Base-by-base conservation (phyloP, 2,888 invertebrate species). In the Agrotis exclamationis region DNA sequence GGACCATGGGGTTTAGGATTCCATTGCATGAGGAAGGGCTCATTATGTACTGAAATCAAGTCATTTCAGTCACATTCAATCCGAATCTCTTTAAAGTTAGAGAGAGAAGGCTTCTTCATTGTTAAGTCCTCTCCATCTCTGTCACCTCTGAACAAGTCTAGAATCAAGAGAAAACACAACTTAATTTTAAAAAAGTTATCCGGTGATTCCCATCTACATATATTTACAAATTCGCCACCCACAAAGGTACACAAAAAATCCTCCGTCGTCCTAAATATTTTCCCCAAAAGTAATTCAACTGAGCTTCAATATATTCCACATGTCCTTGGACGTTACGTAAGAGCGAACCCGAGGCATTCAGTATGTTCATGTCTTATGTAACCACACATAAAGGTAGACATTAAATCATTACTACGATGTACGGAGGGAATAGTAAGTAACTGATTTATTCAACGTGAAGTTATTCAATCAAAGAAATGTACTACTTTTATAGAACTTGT, bases 291-390 rank as follows among this genome's bases (percentile, higher is more conserved):
- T 58, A 76, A 79, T 73, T 70, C 54, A 62, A 59, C 66, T 63
- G 39, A 47, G 63, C 53, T 63, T 68, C 65, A 63, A 70, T 79
- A 72, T 57, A 76, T 70, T 56, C 13, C 50, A 59, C n/a, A 56
- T 70, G 66, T 67, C 76, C 59, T 79, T 68, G 73, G 70, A 16
- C 11, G 18, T 79, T 80, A 64, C 33, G 47, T 48, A 76, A 80
- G 48, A 68, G 20, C 47, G 24, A 67, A 58, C 63, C 59, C 44
- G 39, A 56, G 39, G n/a, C 20, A 75, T 63, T 68, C 67, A 76
- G 54, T 53, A 50, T 59, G 57, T 71, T 69, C 69, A 56, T 53
- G 16, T 69, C 39, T 82, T 75, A 72, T 59, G 54, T 82, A 74
- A 82, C 62, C 47, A 59, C 44, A 62, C 11, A 68, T 22, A 64